Conservation (phyloP, 2,797 vertebrate species). For the Neostethus bicornis region DNA sequence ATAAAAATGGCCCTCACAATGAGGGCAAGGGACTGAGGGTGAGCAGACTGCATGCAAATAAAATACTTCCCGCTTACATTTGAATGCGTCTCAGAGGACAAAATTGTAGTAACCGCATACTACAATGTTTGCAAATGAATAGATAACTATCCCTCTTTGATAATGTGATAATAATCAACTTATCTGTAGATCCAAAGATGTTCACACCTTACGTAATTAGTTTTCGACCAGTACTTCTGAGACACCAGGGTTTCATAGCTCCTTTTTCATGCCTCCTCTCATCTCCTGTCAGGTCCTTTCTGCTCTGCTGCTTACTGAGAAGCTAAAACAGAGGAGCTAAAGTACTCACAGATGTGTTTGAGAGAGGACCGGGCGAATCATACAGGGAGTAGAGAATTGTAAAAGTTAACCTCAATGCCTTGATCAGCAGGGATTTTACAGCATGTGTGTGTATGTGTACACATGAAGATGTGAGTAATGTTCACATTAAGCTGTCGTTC, state of each 20-base stretch:
- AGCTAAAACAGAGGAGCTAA: slow-evolving; percentile 40
- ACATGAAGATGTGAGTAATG: slow-evolving; percentile 22
- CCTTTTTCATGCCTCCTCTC: slow-evolving; percentile 45
- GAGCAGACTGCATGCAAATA: no score
- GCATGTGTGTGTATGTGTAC: slow-evolving; percentile 4
- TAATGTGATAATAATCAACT: neutral
- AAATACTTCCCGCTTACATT: no score
- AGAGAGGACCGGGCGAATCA: slow-evolving; percentile 49
- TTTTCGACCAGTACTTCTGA: slow-evolving; percentile 18
- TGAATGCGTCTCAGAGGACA: no score
- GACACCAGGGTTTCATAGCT: slow-evolving; percentile 14
- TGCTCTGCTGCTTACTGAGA: slow-evolving; percentile 49
- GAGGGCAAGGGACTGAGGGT: no score
- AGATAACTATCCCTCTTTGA: no score
- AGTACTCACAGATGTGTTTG: slow-evolving; percentile 72
- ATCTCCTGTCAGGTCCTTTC: slow-evolving; percentile 61
- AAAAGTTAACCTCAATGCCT: slow-evolving; percentile 52
- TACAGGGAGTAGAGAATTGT: slow-evolving; percentile 52
- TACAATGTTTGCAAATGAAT: no score
- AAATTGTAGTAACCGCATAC: no score
- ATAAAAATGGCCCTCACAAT: no score
- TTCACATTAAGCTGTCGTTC: slow-evolving; percentile 42
- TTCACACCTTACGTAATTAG: slow-evolving; percentile 38
- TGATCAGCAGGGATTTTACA: slow-evolving; percentile 52
- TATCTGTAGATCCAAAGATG: slow-evolving; percentile 26